These are phyloP conservation scores for Trichomycterus rosablanca DNA, from an alignment of 2,113 vertebrate species.

Conservation along the genomic window DNA sequence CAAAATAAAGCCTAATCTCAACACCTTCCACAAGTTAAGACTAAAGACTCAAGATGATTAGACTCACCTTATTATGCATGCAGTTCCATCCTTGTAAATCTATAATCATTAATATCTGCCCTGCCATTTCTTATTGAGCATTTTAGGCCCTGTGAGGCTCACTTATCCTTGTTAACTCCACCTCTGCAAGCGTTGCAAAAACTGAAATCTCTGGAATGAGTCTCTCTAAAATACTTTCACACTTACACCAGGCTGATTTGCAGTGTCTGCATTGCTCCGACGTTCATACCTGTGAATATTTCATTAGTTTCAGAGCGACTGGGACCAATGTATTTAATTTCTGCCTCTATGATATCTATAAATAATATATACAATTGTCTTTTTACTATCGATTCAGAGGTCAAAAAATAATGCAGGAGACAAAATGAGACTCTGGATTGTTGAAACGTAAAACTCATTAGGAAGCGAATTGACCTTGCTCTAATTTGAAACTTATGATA, in stretches of 20 bases:
- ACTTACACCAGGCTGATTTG: constrained; percentile 47
- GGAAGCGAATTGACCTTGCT: constrained; percentile 59
- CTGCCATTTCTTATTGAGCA: constrained; percentile 69
- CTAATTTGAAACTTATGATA: constrained; percentile 38
- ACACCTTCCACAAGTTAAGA: too few relatives aligned
- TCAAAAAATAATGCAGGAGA: constrained; percentile 56
- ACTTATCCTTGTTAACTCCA: constrained; percentile 73
- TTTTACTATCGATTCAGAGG: constrained; percentile 61
- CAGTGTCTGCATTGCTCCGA: constrained; percentile 20
- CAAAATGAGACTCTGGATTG: constrained; percentile 57
- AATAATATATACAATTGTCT: constrained; percentile 67
- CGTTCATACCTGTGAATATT: constrained; percentile 48
- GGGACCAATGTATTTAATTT: constrained; percentile 63
- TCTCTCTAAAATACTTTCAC: constrained; percentile 50
- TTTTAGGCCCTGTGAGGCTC: constrained; percentile 63
- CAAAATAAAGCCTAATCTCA: too few relatives aligned
- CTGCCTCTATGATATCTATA: constrained; percentile 55
- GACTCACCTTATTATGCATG: constrained; percentile 11
- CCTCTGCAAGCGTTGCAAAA: too few relatives aligned
- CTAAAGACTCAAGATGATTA: too few relatives aligned
- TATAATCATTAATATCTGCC: constrained; percentile 75
- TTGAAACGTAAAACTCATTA: constrained; percentile 67
- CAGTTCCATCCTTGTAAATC: constrained; percentile 61
- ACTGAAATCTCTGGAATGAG: too few relatives aligned
- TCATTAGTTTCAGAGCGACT: constrained; percentile 52